Evolutionary conservation across 2,888 invertebrate genomes (phyloP).

Genomic region (Mycogona germanica): DNA sequence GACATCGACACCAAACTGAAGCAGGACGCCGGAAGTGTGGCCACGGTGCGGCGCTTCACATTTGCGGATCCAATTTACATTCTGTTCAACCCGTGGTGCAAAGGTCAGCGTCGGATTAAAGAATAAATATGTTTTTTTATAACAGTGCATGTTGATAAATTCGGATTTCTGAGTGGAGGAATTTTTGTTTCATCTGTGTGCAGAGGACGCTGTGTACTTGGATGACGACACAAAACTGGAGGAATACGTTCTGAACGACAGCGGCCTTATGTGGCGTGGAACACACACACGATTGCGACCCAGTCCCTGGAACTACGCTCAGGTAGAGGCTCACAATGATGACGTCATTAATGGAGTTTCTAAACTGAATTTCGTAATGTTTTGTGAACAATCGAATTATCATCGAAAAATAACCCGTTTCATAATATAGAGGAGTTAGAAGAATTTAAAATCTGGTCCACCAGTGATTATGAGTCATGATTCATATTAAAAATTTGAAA

Average conservation of each 20-base stretch:
- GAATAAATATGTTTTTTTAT: too few relatives aligned
- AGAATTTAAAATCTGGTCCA: too few relatives aligned
- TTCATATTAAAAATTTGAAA: too few relatives aligned
- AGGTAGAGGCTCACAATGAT: constrained; percentile 38
- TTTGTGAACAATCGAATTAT: too few relatives aligned
- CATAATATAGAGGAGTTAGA: neutral
- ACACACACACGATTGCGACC: constrained; percentile 72
- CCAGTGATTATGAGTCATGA: too few relatives aligned
- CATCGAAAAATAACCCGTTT: neutral
- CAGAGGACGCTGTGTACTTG: constrained; percentile 61
- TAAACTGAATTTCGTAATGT: too few relatives aligned
- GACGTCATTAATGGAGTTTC: too few relatives aligned
- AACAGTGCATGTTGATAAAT: too few relatives aligned
- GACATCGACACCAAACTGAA: constrained; percentile 50
- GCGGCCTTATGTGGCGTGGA: constrained; percentile 86
- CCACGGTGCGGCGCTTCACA: constrained; percentile 26
- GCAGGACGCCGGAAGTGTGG: constrained; percentile 45
- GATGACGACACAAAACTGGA: constrained; percentile 59
- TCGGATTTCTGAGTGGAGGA: too few relatives aligned
- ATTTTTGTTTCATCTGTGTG: neutral
- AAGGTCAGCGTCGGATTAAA: constrained; percentile 27
- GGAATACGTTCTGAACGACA: constrained; percentile 74
- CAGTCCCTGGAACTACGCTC: constrained; percentile 82
- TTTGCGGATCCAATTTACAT: constrained; percentile 32
- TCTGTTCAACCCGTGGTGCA: constrained; percentile 37